A percentile compares a stretch with the other conserved stretches of the same genome.
Conservation (phyloP, 2,113 vertebrate genomes). For the Oophaga pumilio region DNA sequence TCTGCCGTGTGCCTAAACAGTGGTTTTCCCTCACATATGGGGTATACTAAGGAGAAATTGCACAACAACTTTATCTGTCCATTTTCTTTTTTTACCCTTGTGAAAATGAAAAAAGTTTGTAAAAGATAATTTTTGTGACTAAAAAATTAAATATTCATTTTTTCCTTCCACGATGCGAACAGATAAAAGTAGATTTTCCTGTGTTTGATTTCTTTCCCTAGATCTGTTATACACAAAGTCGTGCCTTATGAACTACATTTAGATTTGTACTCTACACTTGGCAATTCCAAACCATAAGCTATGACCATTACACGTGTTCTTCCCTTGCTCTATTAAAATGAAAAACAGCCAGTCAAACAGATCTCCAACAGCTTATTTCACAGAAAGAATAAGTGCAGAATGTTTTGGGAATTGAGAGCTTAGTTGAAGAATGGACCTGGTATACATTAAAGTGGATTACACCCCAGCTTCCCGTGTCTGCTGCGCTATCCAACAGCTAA, state of each 20-base stretch:
- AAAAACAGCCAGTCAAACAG: constrained; percentile 29
- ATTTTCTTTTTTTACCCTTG: no score
- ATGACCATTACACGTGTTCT: background rate
- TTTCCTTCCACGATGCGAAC: no score
- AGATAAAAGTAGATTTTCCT: background rate
- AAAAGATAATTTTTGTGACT: no score
- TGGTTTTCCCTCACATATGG: no score
- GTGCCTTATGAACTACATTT: constrained; percentile 10
- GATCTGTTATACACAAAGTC: constrained; percentile 16
- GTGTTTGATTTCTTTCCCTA: background rate
- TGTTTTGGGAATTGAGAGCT: constrained; percentile 36
- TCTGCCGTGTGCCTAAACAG: no score
- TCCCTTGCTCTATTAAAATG: constrained; percentile 1
- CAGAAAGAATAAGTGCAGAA: constrained; percentile 32
- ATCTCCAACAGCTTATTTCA: constrained; percentile 34
- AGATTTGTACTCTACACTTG: constrained; percentile 24
- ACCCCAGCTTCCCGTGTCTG: constrained; percentile 34
- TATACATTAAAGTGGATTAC: constrained; percentile 39
- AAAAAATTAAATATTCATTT: no score
- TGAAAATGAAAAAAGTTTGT: no score
- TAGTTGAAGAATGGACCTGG: constrained; percentile 43
- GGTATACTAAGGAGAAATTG: no score
- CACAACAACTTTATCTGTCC: no score
- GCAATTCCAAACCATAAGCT: constrained; percentile 16
- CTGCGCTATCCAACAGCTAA: constrained; percentile 46